Conservation (phyloP, 2,797 vertebrate genomes). For the Cynopterus sphinx region DNA sequence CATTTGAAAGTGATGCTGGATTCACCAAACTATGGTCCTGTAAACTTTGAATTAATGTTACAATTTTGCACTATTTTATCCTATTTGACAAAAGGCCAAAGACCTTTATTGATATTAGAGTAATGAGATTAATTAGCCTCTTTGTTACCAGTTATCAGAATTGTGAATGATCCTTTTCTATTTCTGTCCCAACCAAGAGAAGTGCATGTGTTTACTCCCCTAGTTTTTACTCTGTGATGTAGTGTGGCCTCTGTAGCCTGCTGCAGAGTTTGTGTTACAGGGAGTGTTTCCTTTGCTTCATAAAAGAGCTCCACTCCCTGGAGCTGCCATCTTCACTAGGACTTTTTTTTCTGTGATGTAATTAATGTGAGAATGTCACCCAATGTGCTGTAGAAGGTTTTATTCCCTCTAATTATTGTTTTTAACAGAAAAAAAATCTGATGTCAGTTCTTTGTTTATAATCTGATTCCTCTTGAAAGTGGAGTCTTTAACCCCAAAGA, state of each 20-base stretch:
- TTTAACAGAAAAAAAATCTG: not conserved
- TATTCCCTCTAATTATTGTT: not conserved
- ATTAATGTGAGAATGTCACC: not conserved
- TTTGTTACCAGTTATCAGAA: not conserved
- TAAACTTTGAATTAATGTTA: conserved; percentile 44
- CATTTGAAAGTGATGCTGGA: not conserved
- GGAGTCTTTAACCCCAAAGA: not conserved
- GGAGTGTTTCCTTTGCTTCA: not conserved
- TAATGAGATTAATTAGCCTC: not conserved
- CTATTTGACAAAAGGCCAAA: not conserved
- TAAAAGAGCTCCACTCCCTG: not conserved
- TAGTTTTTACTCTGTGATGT: not conserved
- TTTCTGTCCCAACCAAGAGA: not conserved
- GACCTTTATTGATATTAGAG: not conserved
- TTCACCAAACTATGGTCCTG: not conserved
- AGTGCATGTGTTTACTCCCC: not conserved
- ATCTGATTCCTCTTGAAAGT: conserved; percentile 47
- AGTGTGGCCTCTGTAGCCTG: not conserved
- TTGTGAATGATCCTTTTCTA: not conserved
- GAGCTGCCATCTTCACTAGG: not conserved
- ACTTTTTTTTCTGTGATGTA: not conserved
- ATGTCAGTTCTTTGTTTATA: not conserved
- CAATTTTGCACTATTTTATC: not conserved
- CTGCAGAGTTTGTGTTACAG: not conserved
- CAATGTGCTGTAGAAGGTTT: not conserved